Base-by-base conservation (phyloP, 2,888 invertebrate genomes). In the Pediacus dermestoides region DNA sequence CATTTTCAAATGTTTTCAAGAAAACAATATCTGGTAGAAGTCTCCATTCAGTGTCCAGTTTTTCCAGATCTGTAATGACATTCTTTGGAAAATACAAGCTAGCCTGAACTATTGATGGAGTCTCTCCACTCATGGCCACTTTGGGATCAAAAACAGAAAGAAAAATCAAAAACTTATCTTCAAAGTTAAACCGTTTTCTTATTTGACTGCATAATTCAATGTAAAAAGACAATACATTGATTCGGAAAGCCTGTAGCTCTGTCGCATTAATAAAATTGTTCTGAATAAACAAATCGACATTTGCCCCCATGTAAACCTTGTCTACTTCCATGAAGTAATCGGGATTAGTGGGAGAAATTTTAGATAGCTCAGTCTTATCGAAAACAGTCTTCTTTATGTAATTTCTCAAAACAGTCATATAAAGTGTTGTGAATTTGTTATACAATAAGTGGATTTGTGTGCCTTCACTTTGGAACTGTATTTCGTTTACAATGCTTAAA, bases 401-500 rank as follows among this genome's bases (percentile, higher is more conserved):
- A 30, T 41, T 41, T 18, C 15, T 30, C 11, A 41, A 16, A 15
- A 44, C 26, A 10, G 34, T 34, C 30, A 21, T 37, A 11, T 39
- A 44, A 6, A 44, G 25, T 10, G 7, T n/a, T 8, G 22, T 30
- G 6, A 41, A 11, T 27, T 31, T 44, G 8, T 10, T 7, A 6
- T 23, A 14, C 8, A 44, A 12, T 8, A 31, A 8, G 31, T 44
- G 41, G 3, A 44, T 34, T 35, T 34, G 30, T 15, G 15, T 23
- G 16, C 28, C 23, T 32, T 38, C 34, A n/a, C 22, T 31, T 21
- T 40, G 41, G n/a, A n/a, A n/a, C n/a, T n/a, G n/a, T n/a, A n/a
- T n/a, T n/a, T 30, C 38, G 13, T 46, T 46, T 7, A 46, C 37
- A 8, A 46, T 37, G 12, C 40, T 37, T 10, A 37, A 28, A 34